Evolutionary conservation across 2,888 invertebrate genomes (phyloP).

Genomic region (Slavum lentiscoides): DNA sequence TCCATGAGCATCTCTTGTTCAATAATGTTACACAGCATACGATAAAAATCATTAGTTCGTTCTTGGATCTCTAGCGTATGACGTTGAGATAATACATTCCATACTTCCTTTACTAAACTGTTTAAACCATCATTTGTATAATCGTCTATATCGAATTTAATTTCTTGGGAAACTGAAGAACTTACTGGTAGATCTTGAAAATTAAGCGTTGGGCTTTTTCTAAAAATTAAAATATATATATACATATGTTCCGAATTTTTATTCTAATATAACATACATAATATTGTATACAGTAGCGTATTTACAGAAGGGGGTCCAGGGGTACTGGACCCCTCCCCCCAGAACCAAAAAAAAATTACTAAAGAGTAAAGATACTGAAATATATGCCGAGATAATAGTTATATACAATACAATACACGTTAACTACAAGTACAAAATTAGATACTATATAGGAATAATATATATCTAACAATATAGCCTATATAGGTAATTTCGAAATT

Average conservation of each 20-base stretch:
- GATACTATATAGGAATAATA: no score
- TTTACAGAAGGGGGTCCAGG: no score
- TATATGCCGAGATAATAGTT: no score
- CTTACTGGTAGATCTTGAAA: slow-evolving; percentile 3
- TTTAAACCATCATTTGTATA: not conserved
- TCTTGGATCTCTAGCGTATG: not conserved
- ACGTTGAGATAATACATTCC: slow-evolving; percentile 16
- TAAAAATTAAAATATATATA: not conserved
- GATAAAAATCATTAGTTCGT: slow-evolving; percentile 16
- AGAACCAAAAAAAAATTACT: no score
- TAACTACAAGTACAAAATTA: no score
- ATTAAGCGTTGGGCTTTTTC: not conserved
- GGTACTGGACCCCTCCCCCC: no score
- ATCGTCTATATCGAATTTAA: not conserved
- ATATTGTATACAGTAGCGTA: no score
- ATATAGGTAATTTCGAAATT: no score
- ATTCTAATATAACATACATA: not conserved
- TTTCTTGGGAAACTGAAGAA: not conserved
- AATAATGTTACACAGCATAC: not conserved
- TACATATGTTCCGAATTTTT: no score
- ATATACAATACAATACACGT: no score
- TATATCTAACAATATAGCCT: no score
- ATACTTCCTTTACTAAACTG: slow-evolving; percentile 11
- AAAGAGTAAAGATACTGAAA: no score
- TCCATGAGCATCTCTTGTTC: slow-evolving; percentile 26